A percentile compares a stretch with the other conserved stretches of the same genome.
Conservation (phyloP, 2,888 invertebrate species). For the Callinectes sapidus region DNA sequence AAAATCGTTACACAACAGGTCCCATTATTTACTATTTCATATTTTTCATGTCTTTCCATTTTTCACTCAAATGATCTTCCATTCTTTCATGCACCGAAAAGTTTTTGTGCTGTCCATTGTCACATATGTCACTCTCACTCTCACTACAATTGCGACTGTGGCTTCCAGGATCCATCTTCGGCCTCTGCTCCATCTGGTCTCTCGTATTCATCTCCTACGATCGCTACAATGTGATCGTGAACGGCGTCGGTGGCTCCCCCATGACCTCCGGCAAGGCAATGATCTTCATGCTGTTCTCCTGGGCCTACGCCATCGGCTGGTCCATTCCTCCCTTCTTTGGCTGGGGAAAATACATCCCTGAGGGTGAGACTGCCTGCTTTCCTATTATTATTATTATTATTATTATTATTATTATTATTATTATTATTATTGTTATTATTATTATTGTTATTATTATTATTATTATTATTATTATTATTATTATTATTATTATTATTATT, state of each 20-base stretch:
- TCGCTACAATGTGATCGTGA: conserved; percentile 77
- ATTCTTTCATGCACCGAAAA: background rate
- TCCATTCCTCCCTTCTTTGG: conserved; percentile 76
- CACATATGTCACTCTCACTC: background rate
- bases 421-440: too few relatives aligned
- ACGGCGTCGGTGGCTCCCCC: conserved; percentile 75
- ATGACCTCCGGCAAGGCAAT: conserved; percentile 75
- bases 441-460: too few relatives aligned
- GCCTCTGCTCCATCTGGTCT: conserved; percentile 77
- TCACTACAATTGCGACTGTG: background rate
- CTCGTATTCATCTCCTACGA: conserved; percentile 76
- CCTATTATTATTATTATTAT: background rate
- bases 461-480: too few relatives aligned
- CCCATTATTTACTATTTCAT: too few relatives aligned
- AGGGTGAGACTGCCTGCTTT: conserved; percentile 74
- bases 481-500: too few relatives aligned
- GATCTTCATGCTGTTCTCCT: conserved; percentile 75
- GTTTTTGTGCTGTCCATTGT: background rate
- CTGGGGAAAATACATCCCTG: conserved; percentile 75
- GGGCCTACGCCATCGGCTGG: conserved; percentile 76
- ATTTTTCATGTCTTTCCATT: background rate
- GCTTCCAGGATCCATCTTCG: conserved; percentile 75
- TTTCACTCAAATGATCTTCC: background rate
- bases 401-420: background rate
- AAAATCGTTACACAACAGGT: background rate